Evolutionary conservation across 2,797 vertebrate species (phyloP), one percentile per base, ranked within the genome.

Genomic region (Enoplosus armatus): DNA sequence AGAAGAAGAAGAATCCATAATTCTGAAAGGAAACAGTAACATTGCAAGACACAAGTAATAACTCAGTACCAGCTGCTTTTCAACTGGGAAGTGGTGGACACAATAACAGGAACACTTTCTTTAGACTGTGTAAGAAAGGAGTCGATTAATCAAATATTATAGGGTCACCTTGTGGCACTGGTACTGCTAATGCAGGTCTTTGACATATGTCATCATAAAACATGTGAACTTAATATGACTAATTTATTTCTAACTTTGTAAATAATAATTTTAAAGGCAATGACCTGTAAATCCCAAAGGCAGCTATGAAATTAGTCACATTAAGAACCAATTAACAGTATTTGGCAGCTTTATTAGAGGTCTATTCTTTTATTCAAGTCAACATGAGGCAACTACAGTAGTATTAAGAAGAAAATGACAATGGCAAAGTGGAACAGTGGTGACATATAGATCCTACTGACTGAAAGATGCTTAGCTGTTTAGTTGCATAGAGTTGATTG

Each of bases 1-100:
- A 39, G 37, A 77, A 58, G 74, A 83, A 65, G 64, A 63, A 71
- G 20, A 84, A 81, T 61, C 77, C 65, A 86, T 72, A 45, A 86
- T 83, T 87, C 29, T 72, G 58, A 84, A 66, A 33, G 65, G 60
- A 74, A 75, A 75, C 41, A 14, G 72, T 75, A 82, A 82, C 72
- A 72, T 84, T 80, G 72, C 15, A 69, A 58, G 72, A 80, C 24
- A 35, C 63, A 43, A 47, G 63, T 59, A 85, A 82, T 74, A 54
- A 74, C 31, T 74, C 50, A 50, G 22, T 29, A 71, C 45, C 58
- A 74, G 68, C 65, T 79, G 71, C 54, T 82, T 82, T 75, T 67
- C 5, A 22, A 54, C 39, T 61, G 35, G 50, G 35, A 64, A 48
- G 55, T 51, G 59, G 48, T 48, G 54, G 16, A 65, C 16, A 35